Evolutionary conservation across 2,113 vertebrate species (phyloP), one percentile per base, ranked within the genome.

Genomic region (Ginglymostoma cirratum): DNA sequence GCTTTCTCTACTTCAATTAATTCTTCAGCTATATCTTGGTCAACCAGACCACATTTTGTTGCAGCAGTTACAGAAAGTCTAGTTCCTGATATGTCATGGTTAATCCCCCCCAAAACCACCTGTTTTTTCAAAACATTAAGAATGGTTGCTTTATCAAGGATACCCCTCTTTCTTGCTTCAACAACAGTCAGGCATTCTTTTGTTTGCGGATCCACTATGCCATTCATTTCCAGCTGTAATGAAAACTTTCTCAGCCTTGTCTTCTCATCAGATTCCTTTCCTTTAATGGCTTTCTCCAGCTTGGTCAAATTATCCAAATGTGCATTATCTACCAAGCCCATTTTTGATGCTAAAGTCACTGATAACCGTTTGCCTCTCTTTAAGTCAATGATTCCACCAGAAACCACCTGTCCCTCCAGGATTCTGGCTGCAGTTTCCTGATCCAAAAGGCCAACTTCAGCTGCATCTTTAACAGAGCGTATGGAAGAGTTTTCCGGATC

Each of bases 351-450:
- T 96, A 99, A 97, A 87, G 98, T 99, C 96, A 99, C 99, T 0
- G 99, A 99, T 76, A 99, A 52, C 48, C 98, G 99, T 96, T 98
- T 98, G 96, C 98, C 98, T 95, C 98, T 97, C 55, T 97, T 98
- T 95, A 99, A 96, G 96, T 99, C 99, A 86, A 98, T 96, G 14
- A 99, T 98, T n/a, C 99, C 99, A 34, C 99, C 99, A 27, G 99
- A 98, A 0, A 97, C 98, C 93, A 99, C 98, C 96, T 99, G 99
- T 0, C 98, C 98, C 96, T 99, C 99, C 96, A 99, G 96, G 96
- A 99, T 97, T 96, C 97, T 97, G 96, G 96, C 96, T 0, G 98
- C 98, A 0, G 98, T 98, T 96, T 98, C 97, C 45, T 97, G 96
- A 96, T 99, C 98, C 90, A 99, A 97, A 42, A 99, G 97, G n/a